Evolutionary conservation across 2,113 vertebrate genomes (phyloP), one percentile per base, ranked within the genome.

Genomic region (Sturnira hondurensis): DNA sequence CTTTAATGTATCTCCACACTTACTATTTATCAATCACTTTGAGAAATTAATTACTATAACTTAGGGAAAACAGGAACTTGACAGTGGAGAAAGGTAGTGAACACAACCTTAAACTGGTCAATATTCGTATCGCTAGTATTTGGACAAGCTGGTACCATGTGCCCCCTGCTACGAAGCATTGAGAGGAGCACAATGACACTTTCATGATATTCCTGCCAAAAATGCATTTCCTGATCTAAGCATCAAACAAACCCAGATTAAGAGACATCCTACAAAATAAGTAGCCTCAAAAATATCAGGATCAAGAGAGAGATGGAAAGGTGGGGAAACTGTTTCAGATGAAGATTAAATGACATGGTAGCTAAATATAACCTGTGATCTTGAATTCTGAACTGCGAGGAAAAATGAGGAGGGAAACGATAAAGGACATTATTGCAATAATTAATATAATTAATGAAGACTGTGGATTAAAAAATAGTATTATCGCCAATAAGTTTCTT

Each of bases 221-320:
- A 80, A 73, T 47, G 47, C 1, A 58, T 24, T 83, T 68, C 14
- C 26, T 83, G 43, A 56, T n/a, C 63, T 73, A 78, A 76, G 31
- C 24, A 56, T 58, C 16, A 67, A 38, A 80, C 19, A 88, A 71
- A 73, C 26, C 6, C 76, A 56, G 86, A 83, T 84, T 63, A 89
- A 74, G 50, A 45, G 81, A 50, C 26, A 83, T 31, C 83, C 70
- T 83, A 88, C 54, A 88, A 95, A 90, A 61, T 82, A 92, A 73
- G 50, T n/a, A 86, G 38, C 28, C 14, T 58, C 50, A 89, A 74
- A 89, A 45, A 71, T 31, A 31, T 50, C 22, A 81, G 61, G 31
- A 86, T 80, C n/a, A 81, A 47, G 36, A 77, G 10, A 67, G n/a
- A 74, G 16, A 88, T 33, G 47, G 24, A 61, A 89, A 67, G 73